Conservation (phyloP, 2,113 vertebrate species). For the Symphodus melops region DNA sequence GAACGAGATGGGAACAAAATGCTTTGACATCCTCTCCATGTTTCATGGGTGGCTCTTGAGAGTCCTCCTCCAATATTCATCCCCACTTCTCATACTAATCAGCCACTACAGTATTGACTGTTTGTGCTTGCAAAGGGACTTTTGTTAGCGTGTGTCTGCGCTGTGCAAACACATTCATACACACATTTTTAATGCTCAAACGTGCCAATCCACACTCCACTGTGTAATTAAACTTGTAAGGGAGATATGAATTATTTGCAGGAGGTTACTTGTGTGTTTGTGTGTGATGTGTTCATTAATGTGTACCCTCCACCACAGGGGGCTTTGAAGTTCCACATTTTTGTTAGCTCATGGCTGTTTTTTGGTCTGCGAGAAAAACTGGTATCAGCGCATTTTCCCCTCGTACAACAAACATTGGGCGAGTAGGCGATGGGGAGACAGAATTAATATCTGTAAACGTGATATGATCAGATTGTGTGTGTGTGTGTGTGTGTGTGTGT, state of each 20-base stretch:
- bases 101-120: conserved; percentile 69
- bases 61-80: conserved; percentile 74
- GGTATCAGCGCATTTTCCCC: conserved; percentile 78
- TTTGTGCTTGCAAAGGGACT: conserved; percentile 65
- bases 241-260: conserved; percentile 44
- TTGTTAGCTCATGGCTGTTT: conserved; percentile 76
- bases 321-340: conserved; percentile 63
- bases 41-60: conserved; percentile 74
- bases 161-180: conserved; percentile 22
- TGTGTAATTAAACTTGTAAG: conserved; percentile 42
- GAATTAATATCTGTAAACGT: conserved; percentile 54
- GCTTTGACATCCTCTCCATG: conserved; percentile 77
- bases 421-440: conserved; percentile 56
- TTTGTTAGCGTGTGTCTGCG: conserved; percentile 23
- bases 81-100: conserved; percentile 75
- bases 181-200: conserved; percentile 34
- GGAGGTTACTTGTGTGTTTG: conserved; percentile 19
- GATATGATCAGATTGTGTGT: conserved; percentile 50
- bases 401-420: conserved; percentile 71
- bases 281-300: conserved; percentile 68
- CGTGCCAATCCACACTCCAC: conserved; percentile 45
- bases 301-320: conserved; percentile 48
- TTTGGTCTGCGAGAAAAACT: conserved; percentile 62
- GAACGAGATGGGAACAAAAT: conserved; percentile 74
- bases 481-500: conserved; percentile 23